A percentile compares a stretch with the other conserved stretches of the same genome.
These are phyloP conservation scores for Peromyscus polionotus DNA, from an alignment of 2,113 vertebrate genomes.

Conservation along the genomic window DNA sequence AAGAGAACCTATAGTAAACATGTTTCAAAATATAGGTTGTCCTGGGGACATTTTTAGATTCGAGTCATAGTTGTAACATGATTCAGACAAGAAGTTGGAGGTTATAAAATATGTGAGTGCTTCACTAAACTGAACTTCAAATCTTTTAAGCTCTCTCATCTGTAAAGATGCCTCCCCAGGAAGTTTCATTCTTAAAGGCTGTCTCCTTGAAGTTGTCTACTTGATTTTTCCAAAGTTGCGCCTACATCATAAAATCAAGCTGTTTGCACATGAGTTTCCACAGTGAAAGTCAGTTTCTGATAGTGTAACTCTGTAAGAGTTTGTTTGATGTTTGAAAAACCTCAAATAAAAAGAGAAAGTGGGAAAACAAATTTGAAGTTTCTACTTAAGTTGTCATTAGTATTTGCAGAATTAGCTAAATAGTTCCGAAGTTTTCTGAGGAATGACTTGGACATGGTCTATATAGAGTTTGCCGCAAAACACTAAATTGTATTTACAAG, in stretches of 20 bases:
- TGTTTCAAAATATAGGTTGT: constrained; percentile 56
- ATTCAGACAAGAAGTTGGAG: constrained; percentile 59
- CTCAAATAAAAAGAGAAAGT: constrained; percentile 56
- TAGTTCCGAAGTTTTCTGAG: not conserved
- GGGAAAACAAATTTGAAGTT: constrained; percentile 55
- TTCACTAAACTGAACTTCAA: constrained; percentile 67
- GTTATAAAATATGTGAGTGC: constrained; percentile 62
- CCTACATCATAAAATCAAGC: constrained; percentile 71
- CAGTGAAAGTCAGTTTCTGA: constrained; percentile 69
- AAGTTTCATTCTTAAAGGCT: constrained; percentile 72
- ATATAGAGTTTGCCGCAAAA: not conserved
- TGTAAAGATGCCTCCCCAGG: constrained; percentile 56
- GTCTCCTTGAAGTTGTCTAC: constrained; percentile 69
- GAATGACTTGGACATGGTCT: not conserved
- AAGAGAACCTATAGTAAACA: not conserved
- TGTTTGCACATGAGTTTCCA: constrained; percentile 32
- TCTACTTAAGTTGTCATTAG: constrained; percentile 8
- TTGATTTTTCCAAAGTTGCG: constrained; percentile 73
- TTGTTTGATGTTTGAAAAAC: constrained; percentile 68
- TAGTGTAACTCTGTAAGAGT: constrained; percentile 64
- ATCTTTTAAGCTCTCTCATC: constrained; percentile 50
- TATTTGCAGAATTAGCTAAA: constrained; percentile 19
- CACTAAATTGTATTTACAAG: not conserved
- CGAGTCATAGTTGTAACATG: constrained; percentile 22
- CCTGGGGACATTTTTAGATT: constrained; percentile 55